Base-by-base conservation (phyloP, 2,797 vertebrate species). In the Melanotaenia trifasciata region DNA sequence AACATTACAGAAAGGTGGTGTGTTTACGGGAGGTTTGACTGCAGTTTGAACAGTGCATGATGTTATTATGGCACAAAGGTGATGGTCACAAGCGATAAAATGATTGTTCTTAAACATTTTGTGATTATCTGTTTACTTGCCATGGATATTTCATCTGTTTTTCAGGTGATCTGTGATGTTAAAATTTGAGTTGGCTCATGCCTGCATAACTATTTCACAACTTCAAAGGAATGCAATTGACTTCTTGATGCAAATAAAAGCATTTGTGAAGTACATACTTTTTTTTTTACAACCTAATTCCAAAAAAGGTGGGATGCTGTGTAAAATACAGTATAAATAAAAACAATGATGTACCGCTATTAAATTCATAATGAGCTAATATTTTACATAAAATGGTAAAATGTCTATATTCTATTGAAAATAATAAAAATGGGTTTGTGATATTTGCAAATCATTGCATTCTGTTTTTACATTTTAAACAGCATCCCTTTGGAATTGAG, bases 171-270 rank as follows among this genome's bases (percentile, higher is more conserved):
- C 36, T 70, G 58, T 69, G 33, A 74, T 24, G 32, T 66, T 70
- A 18, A 65, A 38, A 22, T 67, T 51, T 73, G 16, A 60, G 36
- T 56, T 35, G 40, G 7, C 33, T 67, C 58, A 84, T 80, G 76
- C 73, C 64, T 84, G 80, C 72, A 54, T 78, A 79, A 62, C 5
- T 28, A 22, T 72, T 75, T 60, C 58, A 77, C 57, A 28, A 28
- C 35, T 18, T 78, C 56, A 40, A 13, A 61, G 43, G 13, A 81
- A 57, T 81, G 78, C 70, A 69, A 74, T 84, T 70, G 74, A 70
- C 64, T 75, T 57, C 60, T 83, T 75, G 40, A 80, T 84, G 68
- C 60, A 75, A 92, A 89, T 91, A 85, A 91, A 93, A 63, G 57
- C 45, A 47, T 72, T 88, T 70, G 38, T 76, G 72, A 73, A 77